Conservation (phyloP, 2,888 invertebrate genomes). For the Orthosia incerta region DNA sequence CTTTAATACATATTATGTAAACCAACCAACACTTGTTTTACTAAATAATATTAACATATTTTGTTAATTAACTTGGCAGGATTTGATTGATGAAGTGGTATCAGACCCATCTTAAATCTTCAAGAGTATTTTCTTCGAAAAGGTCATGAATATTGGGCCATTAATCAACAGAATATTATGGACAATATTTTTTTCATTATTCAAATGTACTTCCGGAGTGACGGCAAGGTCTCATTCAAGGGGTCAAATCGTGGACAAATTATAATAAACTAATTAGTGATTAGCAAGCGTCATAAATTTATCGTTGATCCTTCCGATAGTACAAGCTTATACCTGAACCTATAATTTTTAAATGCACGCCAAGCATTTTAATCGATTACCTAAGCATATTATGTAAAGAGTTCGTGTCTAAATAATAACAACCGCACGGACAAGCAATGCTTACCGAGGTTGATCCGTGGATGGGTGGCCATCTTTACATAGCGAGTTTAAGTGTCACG, state of each 20-base stretch:
- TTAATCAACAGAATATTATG: conserved; percentile 16
- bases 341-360: background rate
- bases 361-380: no score
- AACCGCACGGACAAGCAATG: no score
- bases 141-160: background rate
- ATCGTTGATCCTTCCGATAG: background rate
- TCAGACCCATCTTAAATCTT: background rate
- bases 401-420: no score
- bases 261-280: conserved; percentile 1
- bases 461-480: no score
- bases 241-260: background rate
- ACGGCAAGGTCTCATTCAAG: conserved; percentile 2
- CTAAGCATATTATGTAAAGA: no score
- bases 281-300: background rate
- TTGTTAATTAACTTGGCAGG: background rate
- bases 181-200: background rate
- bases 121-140: background rate
- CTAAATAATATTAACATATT: background rate
- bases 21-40: background rate
- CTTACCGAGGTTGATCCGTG: no score
- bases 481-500: no score
- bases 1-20: background rate
- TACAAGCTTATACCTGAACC: background rate
- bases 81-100: conserved; percentile 15
- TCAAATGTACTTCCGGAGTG: background rate